Conservation (phyloP, 2,797 vertebrate species). For the Hyperoplus lanceolatus region DNA sequence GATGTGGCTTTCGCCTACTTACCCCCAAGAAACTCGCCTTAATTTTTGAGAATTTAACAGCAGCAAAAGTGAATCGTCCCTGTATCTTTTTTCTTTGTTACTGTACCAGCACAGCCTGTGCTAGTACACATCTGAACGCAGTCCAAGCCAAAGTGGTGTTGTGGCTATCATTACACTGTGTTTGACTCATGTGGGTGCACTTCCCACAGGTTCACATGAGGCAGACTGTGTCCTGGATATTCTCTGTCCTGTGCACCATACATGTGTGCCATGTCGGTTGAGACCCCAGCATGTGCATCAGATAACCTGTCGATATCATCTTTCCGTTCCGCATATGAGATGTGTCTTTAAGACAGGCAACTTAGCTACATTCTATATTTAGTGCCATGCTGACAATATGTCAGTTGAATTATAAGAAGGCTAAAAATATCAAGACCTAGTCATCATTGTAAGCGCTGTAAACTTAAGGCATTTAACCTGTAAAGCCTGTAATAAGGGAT, state of each 20-base stretch:
- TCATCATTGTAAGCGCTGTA: conserved; percentile 28
- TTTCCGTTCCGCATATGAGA: conserved; percentile 41
- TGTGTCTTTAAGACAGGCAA: conserved; percentile 63
- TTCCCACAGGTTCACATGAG: conserved; percentile 47
- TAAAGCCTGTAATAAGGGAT: conserved; percentile 9
- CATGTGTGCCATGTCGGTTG: conserved; percentile 1
- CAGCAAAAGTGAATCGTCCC: conserved; percentile 28
- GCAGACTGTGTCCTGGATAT: conserved; percentile 29
- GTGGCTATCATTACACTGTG: conserved; percentile 46
- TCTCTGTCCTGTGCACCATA: conserved; percentile 24
- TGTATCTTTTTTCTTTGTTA: conserved; percentile 20
- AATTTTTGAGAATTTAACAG: conserved; percentile 37
- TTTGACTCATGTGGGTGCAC: conserved; percentile 32
- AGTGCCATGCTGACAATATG: conserved; percentile 69
- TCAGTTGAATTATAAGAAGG: conserved; percentile 61
- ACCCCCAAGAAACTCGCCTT: conserved; percentile 42
- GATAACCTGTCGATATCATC: conserved; percentile 34
- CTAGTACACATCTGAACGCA: conserved; percentile 36
- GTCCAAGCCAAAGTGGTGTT: conserved; percentile 43
- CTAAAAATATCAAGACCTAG: conserved; percentile 63
- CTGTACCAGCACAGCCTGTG: conserved; percentile 22
- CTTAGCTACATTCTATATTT: conserved; percentile 71
- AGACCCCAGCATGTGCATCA: conserved; percentile 4
- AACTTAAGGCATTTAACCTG: conserved; percentile 19
- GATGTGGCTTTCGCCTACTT: conserved; percentile 51